Base-by-base conservation (phyloP, 2,888 invertebrate species). In the Pilophorus perplexus region DNA sequence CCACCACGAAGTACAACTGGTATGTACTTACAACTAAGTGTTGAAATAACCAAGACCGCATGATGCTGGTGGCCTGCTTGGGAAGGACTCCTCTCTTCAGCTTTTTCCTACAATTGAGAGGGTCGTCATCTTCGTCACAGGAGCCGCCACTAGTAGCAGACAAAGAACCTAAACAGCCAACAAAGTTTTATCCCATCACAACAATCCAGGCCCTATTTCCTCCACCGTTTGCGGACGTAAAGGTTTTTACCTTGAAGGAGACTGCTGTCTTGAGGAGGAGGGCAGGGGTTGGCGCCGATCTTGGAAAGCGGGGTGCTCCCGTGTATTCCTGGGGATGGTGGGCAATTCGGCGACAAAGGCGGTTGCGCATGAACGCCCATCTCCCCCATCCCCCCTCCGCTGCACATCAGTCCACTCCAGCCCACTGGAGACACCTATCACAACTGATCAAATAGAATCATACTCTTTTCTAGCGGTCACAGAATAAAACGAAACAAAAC, bases 1-100 rank as follows among this genome's bases (percentile, higher is more conserved):
- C 6, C 6, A 33, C 6, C n/a, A 33, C n/a, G 37, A 33, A 33
- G 6, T 33, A 33, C 37, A 33, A 33, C 6, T 6, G 6, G 37
- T 10, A 33, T 33, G 14, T 48, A 78, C 87, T 84, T 77, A 94
- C 95, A 79, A 94, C 93, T 74, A 96, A 84, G 78, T 96, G 95
- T 77, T 95, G 93, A 80, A 96, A 96, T 71, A 96, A 84, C 96
- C 96, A 96, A 62, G 93, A 90, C 71, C 95, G 81, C 93, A 96
- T 93, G 71, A 93, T 93, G 78, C 93, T 93, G 62, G 96, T 97
- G 71, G 96, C 96, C 76, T 93, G 92, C 75, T 96, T 89, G 28
- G 96, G 96, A 74, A 97, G 82, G 72, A 96, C 93, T 12, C 96
- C 95, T 12, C 96, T 82, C 79, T 91, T 91, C 74, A 86, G 88